Evolutionary conservation across 2,113 vertebrate genomes (phyloP), one percentile per base, ranked within the genome.

Genomic region (Isurus oxyrinchus): DNA sequence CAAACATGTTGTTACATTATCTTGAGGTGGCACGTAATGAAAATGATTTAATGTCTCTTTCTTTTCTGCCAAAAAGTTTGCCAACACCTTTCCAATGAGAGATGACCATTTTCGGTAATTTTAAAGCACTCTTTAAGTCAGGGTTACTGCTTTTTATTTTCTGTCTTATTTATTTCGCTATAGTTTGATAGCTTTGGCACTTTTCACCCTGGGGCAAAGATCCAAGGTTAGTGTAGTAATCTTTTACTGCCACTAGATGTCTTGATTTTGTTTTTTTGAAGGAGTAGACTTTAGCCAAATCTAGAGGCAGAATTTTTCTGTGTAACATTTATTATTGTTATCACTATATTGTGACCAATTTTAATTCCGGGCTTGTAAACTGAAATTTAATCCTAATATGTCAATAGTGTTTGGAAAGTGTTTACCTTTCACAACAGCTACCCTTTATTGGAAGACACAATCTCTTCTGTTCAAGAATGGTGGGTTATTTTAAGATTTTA

Each of bases 171-270:
- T 69, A 53, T 49, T 72, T 72, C 94, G 53, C 49, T 8, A 66
- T 25, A 67, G 61, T 94, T n/a, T 94, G 23, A 66, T 72, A 53
- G 8, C 6, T 55, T 31, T 72, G 63, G 8, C 44, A 8, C 44
- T 72, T 72, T 25, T 21, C 94, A 53, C 63, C 63, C 63, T 95
- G 21, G 44, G 40, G 44, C 40, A 27, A 31, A n/a, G 63, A 67
- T 95, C 40, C 49, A 13, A 31, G 10, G 49, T 55, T 40, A 72
- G 44, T 72, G 67, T 49, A 95, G 94, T 69, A 44, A 49, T 19
- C 44, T 53, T 53, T 35, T 72, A 35, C 44, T 72, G 49, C 94
- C 94, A 72, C 94, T 95, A 95, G 94, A 95, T 95, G 94, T 95
- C 94, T 95, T 72, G 94, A 72, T 69, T 55, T 72, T 53, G 66